phyloP scores from a whole-genome alignment of 2,113 vertebrate genomes.

The Mastomys natalensis region DNA sequence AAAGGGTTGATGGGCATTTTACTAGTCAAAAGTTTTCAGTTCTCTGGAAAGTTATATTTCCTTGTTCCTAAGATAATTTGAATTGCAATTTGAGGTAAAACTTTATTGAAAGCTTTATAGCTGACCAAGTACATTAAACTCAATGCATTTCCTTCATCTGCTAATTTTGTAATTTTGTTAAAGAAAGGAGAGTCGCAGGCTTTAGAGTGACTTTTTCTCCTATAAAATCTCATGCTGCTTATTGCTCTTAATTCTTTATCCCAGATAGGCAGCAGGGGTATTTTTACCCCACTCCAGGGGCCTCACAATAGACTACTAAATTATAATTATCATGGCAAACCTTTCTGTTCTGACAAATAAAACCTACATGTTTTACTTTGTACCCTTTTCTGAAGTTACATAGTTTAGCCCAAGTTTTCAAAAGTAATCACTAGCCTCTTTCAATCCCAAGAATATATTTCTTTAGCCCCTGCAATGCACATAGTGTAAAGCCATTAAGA shows the following conservation, averaged over 20 bases:
- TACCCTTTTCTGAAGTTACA: conserved; percentile 61
- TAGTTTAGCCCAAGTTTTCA: conserved; percentile 70
- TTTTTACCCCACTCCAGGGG: not conserved
- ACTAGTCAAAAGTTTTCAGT: conserved; percentile 55
- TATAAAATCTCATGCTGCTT: conserved; percentile 68
- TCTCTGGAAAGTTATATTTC: conserved; percentile 56
- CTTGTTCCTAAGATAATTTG: conserved; percentile 65
- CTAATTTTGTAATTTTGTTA: conserved; percentile 80
- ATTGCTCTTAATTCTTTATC: conserved; percentile 70
- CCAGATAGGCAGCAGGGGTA: conserved; percentile 29
- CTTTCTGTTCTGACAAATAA: conserved; percentile 74
- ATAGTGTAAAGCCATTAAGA: conserved; percentile 66
- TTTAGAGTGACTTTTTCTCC: conserved; percentile 69
- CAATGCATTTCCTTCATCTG: conserved; percentile 71
- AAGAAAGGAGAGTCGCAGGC: conserved; percentile 63
- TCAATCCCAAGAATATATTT: conserved; percentile 59
- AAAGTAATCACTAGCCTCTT: conserved; percentile 73
- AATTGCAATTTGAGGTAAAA: conserved; percentile 65
- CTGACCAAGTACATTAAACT: conserved; percentile 71
- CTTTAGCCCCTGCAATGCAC: conserved; percentile 51
- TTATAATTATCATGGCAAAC: conserved; percentile 72
- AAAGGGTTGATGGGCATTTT: conserved; percentile 18
- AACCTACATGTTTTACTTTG: conserved; percentile 67
- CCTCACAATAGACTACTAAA: conserved; percentile 63
- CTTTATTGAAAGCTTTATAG: conserved; percentile 74